phyloP scores from a whole-genome alignment of 1,140 invertebrate genomes.

The Cryptotermes secundus region DNA sequence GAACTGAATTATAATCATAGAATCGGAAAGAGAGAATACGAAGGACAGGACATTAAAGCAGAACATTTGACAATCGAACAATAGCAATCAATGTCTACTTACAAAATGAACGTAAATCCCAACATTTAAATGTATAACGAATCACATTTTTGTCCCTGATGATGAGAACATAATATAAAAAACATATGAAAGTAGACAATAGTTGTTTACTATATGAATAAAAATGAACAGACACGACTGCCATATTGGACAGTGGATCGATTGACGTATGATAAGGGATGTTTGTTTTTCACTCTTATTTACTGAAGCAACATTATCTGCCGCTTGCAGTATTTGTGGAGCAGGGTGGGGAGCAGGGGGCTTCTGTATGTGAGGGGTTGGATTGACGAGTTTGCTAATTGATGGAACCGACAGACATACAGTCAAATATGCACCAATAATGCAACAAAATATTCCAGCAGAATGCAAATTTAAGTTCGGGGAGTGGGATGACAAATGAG shows the following conservation, averaged over 20 bases:
- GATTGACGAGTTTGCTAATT: conserved; percentile 11
- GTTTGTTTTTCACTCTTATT: conserved; percentile 10
- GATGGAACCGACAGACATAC: not conserved
- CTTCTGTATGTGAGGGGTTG: not conserved
- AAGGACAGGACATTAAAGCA: not conserved
- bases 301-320: not conserved
- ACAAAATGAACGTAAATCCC: not conserved
- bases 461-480: not conserved
- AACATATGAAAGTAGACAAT: not conserved
- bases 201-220: not conserved
- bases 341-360: not conserved
- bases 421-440: not conserved
- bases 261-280: not conserved
- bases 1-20: not conserved
- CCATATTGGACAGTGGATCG: not conserved
- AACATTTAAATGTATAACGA: not conserved
- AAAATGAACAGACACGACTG: not conserved
- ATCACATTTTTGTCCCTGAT: not conserved
- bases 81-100: not conserved
- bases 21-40: not conserved
- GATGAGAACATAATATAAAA: not conserved
- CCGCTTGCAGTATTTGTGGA: conserved; percentile 11
- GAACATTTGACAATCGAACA: not conserved
- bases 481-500: not conserved
- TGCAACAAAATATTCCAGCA: not conserved